Percentiles rank a stretch among this genome's conserved stretches.
These are phyloP conservation scores for Tenodera sinensis DNA, from an alignment of 2,888 invertebrate species.

Conservation along the genomic window DNA sequence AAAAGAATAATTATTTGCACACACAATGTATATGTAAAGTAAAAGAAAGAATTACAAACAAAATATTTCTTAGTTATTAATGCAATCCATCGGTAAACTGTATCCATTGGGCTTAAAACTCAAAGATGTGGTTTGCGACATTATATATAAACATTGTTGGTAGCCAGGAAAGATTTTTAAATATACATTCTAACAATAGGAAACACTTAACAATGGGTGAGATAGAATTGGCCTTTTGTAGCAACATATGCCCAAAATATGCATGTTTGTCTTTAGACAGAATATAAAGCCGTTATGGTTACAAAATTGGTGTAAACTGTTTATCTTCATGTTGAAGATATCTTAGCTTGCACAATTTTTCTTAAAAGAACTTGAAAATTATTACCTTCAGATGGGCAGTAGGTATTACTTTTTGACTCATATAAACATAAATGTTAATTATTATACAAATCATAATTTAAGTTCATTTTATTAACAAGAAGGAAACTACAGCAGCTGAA, in stretches of 20 bases:
- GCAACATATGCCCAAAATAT: neutral
- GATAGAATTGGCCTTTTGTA: neutral
- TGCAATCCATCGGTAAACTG: neutral
- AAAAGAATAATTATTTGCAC: neutral
- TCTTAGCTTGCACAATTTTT: neutral
- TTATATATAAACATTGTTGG: neutral
- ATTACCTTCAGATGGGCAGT: neutral
- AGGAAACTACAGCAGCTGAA: no score
- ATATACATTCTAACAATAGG: neutral
- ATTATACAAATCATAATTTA: no score
- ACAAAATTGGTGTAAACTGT: neutral
- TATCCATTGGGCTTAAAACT: neutral
- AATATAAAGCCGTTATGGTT: neutral
- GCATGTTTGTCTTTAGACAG: neutral
- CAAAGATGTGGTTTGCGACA: neutral
- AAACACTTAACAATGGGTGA: neutral
- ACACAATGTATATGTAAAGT: neutral
- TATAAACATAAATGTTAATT: no score
- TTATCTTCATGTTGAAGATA: neutral
- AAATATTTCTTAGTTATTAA: neutral
- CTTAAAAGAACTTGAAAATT: neutral
- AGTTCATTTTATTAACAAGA: no score
- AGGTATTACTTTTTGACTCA: neutral
- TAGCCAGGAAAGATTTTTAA: neutral
- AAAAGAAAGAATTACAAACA: neutral